These are phyloP conservation scores for Acromyrmex echinatior DNA, from an alignment of 1,140 invertebrate species.

Conservation along the genomic window DNA sequence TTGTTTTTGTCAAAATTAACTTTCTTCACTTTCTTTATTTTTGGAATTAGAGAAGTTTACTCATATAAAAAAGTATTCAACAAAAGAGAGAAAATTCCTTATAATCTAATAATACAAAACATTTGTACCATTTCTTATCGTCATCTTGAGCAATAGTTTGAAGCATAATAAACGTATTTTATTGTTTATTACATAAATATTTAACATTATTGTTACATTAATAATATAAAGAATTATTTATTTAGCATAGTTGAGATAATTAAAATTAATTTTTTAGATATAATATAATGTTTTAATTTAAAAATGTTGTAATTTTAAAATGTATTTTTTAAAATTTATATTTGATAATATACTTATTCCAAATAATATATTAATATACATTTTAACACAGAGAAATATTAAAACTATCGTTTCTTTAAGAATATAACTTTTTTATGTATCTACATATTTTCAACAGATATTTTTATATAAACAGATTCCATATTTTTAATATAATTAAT, in stretches of 20 bases:
- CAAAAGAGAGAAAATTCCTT: neutral
- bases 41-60: neutral
- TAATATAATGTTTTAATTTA: neutral
- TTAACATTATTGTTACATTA: neutral
- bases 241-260: neutral
- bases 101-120: neutral
- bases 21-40: neutral
- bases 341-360: neutral
- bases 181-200: neutral
- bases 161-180: neutral
- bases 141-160: neutral
- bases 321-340: neutral
- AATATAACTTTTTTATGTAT: neutral
- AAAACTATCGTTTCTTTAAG: neutral
- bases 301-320: too few relatives aligned
- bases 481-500: neutral
- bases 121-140: neutral
- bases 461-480: neutral
- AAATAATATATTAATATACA: neutral
- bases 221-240: neutral
- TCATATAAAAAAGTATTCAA: neutral
- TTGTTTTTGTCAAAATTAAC: neutral
- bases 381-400: neutral
- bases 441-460: neutral
- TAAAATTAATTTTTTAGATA: neutral